Conservation (phyloP, 92 coral and sea anemone species). For the Siderastrea siderea region DNA sequence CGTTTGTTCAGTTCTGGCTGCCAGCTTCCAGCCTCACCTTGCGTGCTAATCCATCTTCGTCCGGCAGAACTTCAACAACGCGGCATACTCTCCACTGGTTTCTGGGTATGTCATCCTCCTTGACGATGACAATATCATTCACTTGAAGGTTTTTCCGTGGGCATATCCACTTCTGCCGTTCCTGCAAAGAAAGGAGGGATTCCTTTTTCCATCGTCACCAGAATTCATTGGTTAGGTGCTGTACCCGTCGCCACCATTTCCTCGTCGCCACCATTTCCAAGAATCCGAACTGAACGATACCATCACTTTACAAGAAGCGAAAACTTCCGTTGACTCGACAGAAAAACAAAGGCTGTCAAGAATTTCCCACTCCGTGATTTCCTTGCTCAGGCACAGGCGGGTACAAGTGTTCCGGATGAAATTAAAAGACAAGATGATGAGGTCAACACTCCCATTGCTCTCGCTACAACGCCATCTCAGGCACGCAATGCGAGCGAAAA, state of each 20-base stretch:
- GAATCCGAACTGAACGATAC: background rate
- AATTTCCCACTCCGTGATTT: background rate
- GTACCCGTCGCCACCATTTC: too few species aligned
- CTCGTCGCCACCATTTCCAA: background rate
- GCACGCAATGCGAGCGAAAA: background rate
- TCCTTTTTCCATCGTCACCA: too few species aligned
- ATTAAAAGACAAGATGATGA: background rate
- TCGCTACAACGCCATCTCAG: background rate
- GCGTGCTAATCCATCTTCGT: too few species aligned
- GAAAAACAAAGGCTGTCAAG: background rate
- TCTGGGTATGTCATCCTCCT: too few species aligned
- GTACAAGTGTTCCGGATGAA: background rate
- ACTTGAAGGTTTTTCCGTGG: too few species aligned
- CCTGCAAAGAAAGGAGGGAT: too few species aligned
- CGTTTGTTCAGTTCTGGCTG: background rate
- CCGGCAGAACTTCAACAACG: too few species aligned
- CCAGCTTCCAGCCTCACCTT: too few species aligned
- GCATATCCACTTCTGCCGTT: too few species aligned
- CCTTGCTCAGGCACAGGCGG: background rate
- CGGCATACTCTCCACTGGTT: too few species aligned
- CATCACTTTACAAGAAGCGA: background rate
- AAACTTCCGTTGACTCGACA: background rate
- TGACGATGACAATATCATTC: too few species aligned
- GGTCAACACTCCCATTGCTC: background rate
- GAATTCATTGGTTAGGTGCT: too few species aligned